Evolutionary conservation across 2,113 vertebrate genomes (phyloP).

Genomic region (Anolis sagrei): DNA sequence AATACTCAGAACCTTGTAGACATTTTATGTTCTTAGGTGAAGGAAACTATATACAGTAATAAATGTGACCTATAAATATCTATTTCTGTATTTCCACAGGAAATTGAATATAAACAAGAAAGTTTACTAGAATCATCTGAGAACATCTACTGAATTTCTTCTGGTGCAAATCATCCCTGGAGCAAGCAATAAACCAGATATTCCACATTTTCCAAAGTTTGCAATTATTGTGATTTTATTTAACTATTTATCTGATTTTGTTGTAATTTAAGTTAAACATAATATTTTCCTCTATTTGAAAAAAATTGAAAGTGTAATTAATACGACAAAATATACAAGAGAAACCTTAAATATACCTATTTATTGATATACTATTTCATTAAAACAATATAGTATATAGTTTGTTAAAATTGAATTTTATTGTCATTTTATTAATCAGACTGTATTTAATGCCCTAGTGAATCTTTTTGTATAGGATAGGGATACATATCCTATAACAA

Average conservation of each 20-base stretch:
- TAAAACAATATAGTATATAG: neutral
- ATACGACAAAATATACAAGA: neutral
- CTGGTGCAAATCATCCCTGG: neutral
- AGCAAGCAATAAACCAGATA: constrained; percentile 17
- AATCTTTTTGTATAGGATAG: neutral
- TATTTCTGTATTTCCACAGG: constrained; percentile 21
- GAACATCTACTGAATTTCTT: constrained; percentile 18
- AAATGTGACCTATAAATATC: neutral
- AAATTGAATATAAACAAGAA: constrained; percentile 5
- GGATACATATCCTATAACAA: neutral
- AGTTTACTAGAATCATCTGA: constrained; percentile 8
- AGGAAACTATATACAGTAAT: neutral
- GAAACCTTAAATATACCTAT: neutral
- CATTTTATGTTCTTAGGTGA: neutral
- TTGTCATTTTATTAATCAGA: neutral
- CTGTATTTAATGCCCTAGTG: neutral
- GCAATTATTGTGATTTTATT: neutral
- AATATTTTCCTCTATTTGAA: neutral
- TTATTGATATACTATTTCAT: neutral
- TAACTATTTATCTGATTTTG: neutral
- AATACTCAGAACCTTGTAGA: constrained; percentile 6
- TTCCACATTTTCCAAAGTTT: constrained; percentile 20
- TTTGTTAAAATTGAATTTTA: constrained; percentile 3
- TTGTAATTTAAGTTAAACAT: neutral
- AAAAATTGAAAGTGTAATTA: neutral